Evolutionary conservation across 1,140 invertebrate species (phyloP), one percentile per base, ranked within the genome.

Genomic region (Polypedilum pembai): DNA sequence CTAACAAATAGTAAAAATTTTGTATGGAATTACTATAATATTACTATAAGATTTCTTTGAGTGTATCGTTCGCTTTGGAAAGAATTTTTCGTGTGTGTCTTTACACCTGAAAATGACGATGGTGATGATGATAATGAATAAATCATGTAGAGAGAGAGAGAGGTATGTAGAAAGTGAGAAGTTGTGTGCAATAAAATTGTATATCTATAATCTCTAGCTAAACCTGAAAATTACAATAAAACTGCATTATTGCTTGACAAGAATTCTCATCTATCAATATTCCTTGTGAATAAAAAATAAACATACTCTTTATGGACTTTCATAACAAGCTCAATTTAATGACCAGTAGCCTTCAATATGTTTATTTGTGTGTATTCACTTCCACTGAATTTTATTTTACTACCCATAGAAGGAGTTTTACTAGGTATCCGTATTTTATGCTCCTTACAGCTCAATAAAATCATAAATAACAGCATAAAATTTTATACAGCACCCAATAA

Each of bases 401-500:
- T n/a, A 69, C 20, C 18, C 65, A 69, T 69, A 69, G 65, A 21
- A 69, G 45, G 45, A 15, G n/a, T 12, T 56, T 33, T 33, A 33
- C 24, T 33, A 33, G 24, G 24, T 33, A 33, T 33, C 24, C 24
- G 24, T 69, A 8, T 69, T 69, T 69, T 69, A 69, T 69, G 65
- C 65, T 69, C 20, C 17, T 21, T 69, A 20, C 65, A 21, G 65
- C 65, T 69, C 65, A 69, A 69, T 69, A 69, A 69, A 69, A 69
- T 69, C 65, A 69, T 69, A 69, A 69, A 69, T 69, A 69, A 69
- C 65, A 69, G 65, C 65, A 69, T 69, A 69, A 69, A 69, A 69
- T 20, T 20, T 69, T 69, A 69, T 69, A 69, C 20, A 21, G 65
- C 65, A 69, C 65, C 20, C 65, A 69, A 69, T 69, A 69, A 69